These are phyloP conservation scores for Saccopteryx leptura DNA, from an alignment of 2,113 vertebrate genomes.

Conservation along the genomic window DNA sequence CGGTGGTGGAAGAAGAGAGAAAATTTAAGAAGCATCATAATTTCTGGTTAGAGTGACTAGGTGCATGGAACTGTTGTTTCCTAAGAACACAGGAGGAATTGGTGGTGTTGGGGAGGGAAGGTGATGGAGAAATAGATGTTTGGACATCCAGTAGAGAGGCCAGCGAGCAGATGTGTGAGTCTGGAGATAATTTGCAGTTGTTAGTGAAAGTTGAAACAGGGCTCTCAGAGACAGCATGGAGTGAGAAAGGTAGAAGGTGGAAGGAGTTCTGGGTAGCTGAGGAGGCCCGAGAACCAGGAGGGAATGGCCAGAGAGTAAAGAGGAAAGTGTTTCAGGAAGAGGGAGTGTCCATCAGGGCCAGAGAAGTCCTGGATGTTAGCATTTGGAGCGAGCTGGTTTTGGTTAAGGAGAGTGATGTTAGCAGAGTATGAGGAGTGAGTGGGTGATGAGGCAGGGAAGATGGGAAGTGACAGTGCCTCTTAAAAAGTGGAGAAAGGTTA, in stretches of 20 bases:
- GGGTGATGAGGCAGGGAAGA: background rate
- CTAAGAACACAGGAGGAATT: background rate
- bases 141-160: background rate
- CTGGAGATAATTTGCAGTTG: background rate
- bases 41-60: constrained; percentile 3
- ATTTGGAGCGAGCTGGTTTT: background rate
- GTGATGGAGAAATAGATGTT: background rate
- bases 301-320: background rate
- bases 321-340: background rate
- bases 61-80: background rate
- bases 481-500: background rate
- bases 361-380: constrained; percentile 5
- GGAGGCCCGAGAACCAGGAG: background rate
- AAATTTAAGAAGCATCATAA: background rate
- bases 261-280: background rate
- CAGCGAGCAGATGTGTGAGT: background rate
- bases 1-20: background rate
- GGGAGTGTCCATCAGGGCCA: background rate
- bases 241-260: background rate
- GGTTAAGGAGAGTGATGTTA: background rate
- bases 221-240: background rate
- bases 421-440: background rate
- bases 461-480: constrained; percentile 17
- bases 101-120: background rate
- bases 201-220: constrained; percentile 23